Conservation (phyloP, 2,797 vertebrate genomes). For the Periophthalmus magnuspinnatus region DNA sequence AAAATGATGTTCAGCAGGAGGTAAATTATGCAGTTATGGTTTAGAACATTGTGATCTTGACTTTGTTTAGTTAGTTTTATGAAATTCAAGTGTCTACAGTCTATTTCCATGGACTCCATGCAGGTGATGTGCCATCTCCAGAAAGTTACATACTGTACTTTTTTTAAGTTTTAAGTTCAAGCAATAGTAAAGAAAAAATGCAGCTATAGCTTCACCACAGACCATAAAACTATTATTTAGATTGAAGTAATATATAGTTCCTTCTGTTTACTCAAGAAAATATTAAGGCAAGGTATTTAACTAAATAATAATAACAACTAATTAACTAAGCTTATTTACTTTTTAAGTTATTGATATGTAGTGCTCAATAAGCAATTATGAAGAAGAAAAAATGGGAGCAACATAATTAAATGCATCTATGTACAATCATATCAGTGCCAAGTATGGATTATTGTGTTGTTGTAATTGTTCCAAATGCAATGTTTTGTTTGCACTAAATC, state of each 20-base stretch:
- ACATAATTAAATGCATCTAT: background rate
- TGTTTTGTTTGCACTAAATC: background rate
- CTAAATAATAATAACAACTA: no score
- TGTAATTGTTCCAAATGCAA: background rate
- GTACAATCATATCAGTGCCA: no score
- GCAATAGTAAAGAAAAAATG: background rate
- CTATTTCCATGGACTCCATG: no score
- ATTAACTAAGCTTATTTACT: background rate
- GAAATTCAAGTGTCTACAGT: background rate
- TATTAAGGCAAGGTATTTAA: background rate
- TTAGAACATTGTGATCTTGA: background rate
- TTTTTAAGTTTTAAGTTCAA: background rate
- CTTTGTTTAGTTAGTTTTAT: background rate
- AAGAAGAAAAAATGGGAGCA: background rate
- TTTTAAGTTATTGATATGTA: background rate
- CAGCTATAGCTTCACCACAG: no score
- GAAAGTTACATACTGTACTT: no score
- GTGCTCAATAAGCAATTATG: no score
- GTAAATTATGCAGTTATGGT: conserved; percentile 10
- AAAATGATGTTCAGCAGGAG: conserved; percentile 19
- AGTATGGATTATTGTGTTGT: background rate
- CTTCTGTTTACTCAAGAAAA: no score
- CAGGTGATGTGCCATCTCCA: no score
- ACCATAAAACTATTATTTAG: no score
- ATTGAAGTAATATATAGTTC: no score